Evolutionary conservation across 2,797 vertebrate species (phyloP).

Genomic region (Argya squamiceps): DNA sequence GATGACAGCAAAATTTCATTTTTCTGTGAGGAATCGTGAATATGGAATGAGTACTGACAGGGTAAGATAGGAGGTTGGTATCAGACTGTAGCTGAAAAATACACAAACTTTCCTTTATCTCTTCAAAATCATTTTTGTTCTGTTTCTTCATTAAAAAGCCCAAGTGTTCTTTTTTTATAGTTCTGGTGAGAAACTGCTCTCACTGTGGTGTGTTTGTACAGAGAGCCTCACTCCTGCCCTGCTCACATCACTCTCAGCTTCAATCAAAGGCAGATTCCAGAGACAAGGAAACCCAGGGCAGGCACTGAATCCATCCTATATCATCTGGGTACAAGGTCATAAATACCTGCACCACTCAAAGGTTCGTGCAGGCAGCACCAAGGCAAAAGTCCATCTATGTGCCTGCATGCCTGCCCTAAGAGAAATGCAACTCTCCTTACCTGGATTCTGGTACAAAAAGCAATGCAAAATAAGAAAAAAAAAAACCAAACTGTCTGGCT

Average conservation of each 20-base stretch:
- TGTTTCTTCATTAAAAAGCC: background rate
- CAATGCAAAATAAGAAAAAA: background rate
- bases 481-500: background rate
- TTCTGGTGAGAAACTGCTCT: background rate
- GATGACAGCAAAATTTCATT: background rate
- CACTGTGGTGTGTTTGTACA: background rate
- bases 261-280: background rate
- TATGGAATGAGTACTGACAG: background rate
- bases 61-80: background rate
- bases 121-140: background rate
- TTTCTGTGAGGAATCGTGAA: background rate
- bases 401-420: background rate
- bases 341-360: background rate
- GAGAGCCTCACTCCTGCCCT: background rate
- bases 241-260: accelerated
- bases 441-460: background rate
- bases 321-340: background rate
- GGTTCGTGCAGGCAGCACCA: background rate
- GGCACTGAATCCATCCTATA: background rate
- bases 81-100: background rate
- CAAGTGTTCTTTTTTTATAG: background rate
- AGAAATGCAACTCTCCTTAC: background rate
- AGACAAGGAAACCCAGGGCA: background rate
- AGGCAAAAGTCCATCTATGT: background rate
- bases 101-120: background rate